Evolutionary conservation across 2,888 invertebrate genomes (phyloP).

Genomic region (Hybos culiciformis): DNA sequence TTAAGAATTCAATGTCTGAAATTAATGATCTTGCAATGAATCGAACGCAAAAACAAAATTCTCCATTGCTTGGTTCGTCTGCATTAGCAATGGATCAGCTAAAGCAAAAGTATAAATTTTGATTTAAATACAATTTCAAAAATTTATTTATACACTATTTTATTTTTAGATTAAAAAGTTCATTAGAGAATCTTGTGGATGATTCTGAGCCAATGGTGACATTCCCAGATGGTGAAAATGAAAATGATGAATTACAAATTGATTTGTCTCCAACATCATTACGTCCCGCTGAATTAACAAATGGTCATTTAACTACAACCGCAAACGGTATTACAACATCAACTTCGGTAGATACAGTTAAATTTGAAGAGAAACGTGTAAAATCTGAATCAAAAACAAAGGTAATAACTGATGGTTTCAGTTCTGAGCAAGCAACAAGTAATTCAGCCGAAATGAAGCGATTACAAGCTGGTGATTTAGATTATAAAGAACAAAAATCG

Average conservation of each 20-base stretch:
- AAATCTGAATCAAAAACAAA: conserved; percentile 65
- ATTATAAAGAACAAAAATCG: conserved; percentile 66
- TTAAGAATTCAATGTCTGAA: conserved; percentile 70
- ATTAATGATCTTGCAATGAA: conserved; percentile 56
- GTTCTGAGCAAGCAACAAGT: conserved; percentile 58
- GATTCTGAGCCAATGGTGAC: conserved; percentile 60
- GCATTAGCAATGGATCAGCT: conserved; percentile 15
- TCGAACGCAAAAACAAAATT: conserved; percentile 17
- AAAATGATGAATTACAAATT: conserved; percentile 36
- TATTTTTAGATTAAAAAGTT: conserved; percentile 48
- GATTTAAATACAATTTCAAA: conserved; percentile 21
- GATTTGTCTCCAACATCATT: conserved; percentile 32
- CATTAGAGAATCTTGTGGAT: conserved; percentile 68
- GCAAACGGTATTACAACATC: conserved; percentile 15
- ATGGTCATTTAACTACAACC: conserved; percentile 32
- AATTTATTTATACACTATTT: background rate
- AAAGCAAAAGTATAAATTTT: conserved; percentile 13
- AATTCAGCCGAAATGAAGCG: conserved; percentile 58
- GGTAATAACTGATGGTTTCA: conserved; percentile 68
- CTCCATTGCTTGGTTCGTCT: conserved; percentile 9
- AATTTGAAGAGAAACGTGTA: conserved; percentile 72
- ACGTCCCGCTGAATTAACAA: conserved; percentile 29
- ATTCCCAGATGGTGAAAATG: conserved; percentile 67
- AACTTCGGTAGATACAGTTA: conserved; percentile 42
- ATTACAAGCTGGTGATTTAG: conserved; percentile 67